Evolutionary conservation across 2,888 invertebrate genomes (phyloP).

Genomic region (Trichopria drosophilae): DNA sequence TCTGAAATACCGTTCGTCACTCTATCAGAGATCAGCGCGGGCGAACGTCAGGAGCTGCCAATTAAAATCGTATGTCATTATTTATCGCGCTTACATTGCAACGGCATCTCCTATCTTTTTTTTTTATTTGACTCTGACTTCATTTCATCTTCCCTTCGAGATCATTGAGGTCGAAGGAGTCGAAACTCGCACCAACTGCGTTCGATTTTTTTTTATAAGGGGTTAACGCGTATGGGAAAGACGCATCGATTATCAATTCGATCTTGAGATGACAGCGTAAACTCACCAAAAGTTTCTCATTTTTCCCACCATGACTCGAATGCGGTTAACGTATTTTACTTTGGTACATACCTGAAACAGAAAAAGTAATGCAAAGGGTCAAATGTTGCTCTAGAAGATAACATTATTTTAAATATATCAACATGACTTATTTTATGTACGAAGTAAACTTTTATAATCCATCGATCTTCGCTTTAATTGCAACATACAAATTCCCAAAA

Average conservation of each 20-base stretch:
- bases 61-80: slow-evolving; percentile 49
- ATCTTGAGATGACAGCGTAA: no score
- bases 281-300: no score
- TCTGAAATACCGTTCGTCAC: slow-evolving; percentile 47
- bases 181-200: no score
- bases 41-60: slow-evolving; percentile 38
- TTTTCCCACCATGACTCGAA: background rate
- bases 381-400: no score
- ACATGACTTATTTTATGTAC: no score
- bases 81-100: slow-evolving; percentile 43
- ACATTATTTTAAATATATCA: no score
- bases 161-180: slow-evolving; percentile 16
- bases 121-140: slow-evolving; percentile 2
- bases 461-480: no score
- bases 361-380: slow-evolving; percentile 17
- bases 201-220: no score
- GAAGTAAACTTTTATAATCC: no score
- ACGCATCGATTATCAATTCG: no score
- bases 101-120: slow-evolving; percentile 13
- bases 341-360: slow-evolving; percentile 39
- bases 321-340: background rate
- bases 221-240: no score
- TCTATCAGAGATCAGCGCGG: slow-evolving; percentile 40
- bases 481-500: no score
- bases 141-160: background rate